Conservation (phyloP, 2,797 vertebrate species). For the Phylloscopus collybita region DNA sequence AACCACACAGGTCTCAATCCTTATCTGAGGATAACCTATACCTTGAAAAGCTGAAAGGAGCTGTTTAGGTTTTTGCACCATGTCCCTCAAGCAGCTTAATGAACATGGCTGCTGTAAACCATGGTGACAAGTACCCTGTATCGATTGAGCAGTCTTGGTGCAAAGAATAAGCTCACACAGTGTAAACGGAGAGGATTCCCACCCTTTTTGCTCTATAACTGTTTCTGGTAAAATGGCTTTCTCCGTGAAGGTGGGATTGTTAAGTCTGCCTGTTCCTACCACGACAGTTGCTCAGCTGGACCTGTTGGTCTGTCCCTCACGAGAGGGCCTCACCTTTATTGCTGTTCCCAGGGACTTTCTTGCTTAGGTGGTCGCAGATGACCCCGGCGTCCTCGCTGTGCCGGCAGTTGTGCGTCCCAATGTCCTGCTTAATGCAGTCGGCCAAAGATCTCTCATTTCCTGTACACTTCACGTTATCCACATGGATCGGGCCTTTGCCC, state of each 20-base stretch:
- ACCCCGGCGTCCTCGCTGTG: conserved; percentile 96
- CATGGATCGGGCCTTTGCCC: conserved; percentile 91
- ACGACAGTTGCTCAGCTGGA: neutral
- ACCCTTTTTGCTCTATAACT: neutral
- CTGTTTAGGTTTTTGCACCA: neutral
- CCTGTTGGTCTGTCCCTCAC: neutral
- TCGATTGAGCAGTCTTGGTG: neutral
- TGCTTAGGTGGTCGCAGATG: conserved; percentile 88
- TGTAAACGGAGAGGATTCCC: neutral
- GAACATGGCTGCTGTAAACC: neutral
- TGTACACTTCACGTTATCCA: conserved; percentile 92
- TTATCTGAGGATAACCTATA: neutral
- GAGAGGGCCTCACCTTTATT: conserved; percentile 66
- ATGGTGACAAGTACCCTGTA: neutral
- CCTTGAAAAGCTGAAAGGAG: neutral
- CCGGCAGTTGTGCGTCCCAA: conserved; percentile 93
- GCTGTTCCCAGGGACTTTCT: conserved; percentile 63
- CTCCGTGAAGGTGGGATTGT: neutral
- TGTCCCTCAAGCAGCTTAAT: neutral
- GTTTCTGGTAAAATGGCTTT: neutral
- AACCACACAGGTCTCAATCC: neutral
- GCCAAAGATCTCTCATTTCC: conserved; percentile 86
- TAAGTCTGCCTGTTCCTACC: neutral
- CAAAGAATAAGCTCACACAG: neutral
- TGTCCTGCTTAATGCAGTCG: conserved; percentile 92